phyloP scores from a whole-genome alignment of 1,140 invertebrate species.

The Eurosta solidaginis region DNA sequence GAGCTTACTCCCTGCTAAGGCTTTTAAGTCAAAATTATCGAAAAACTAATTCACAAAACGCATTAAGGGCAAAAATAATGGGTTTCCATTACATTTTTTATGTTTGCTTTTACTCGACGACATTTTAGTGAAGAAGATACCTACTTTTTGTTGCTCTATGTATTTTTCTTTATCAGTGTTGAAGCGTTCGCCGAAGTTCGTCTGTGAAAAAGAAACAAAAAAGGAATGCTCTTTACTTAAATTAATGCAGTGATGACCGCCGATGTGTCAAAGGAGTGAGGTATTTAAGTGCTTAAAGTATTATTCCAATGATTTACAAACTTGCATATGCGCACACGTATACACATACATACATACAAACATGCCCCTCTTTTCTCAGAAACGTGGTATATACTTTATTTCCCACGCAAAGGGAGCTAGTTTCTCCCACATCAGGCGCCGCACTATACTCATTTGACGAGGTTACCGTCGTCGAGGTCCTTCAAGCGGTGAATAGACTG shows the following conservation, averaged over 20 bases:
- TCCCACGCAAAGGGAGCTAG: too few species aligned
- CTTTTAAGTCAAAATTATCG: not conserved
- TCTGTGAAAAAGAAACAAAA: not conserved
- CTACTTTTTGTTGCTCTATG: not conserved
- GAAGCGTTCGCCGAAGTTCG: not conserved
- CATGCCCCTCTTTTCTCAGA: not conserved
- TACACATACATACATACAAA: not conserved
- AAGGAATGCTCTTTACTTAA: constrained; percentile 10
- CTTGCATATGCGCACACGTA: not conserved
- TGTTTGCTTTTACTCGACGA: not conserved
- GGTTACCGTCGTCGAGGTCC: too few species aligned
- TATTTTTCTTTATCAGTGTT: not conserved
- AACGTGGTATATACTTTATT: not conserved
- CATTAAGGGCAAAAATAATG: constrained; percentile 16
- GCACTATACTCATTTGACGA: too few species aligned
- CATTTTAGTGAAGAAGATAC: not conserved
- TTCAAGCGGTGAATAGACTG: too few species aligned
- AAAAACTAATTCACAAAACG: constrained; percentile 10
- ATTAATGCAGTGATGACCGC: not conserved
- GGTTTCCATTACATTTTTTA: not conserved
- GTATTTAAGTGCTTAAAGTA: not conserved
- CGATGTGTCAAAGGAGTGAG: not conserved
- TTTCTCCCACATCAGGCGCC: too few species aligned
- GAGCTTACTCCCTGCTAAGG: not conserved
- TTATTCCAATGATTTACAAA: not conserved